Evolutionary conservation across 2,888 invertebrate genomes (phyloP), one percentile per base, ranked within the genome.

Genomic region (Poecilobothrus nobilitatus): DNA sequence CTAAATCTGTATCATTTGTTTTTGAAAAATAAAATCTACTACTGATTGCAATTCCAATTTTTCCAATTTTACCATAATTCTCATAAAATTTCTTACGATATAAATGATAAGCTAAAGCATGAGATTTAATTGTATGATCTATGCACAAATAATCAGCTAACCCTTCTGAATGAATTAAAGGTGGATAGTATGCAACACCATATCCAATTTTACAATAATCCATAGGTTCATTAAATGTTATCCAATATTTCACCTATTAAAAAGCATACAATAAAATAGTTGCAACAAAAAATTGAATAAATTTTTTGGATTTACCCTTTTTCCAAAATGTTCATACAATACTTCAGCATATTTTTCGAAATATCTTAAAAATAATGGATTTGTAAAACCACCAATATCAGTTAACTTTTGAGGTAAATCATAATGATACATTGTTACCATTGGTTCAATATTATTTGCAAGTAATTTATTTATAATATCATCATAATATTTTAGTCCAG

Each of bases 401-500:
- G 85, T 86, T 0, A 88, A 76, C 64, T 81, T 80, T 69, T 83
- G 81, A 0, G 85, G 86, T 63, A 86, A 75, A 73, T 86, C 86
- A 83, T 84, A 85, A 70, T 86, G 86, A 73, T 83, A 84, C 44
- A 87, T 76, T 0, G 86, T 85, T 74, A 88, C 80, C 77, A 87
- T 79, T 0, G 90, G 90, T 66, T 81, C 77, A 69, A 91, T 88
- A 64, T 84, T 84, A 72, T 85, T 85, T 53, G 82, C 83, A 0
- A 87, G 71, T 71, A 91, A 82, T 75, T 85, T 86, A 74, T 88
- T 78, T 68, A 90, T 87, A 8, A 89, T 79, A 71, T 84, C 82
- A 72, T 87, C 86, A 78, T 91, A 91, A 77, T 89, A 89, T 37
- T 83, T 77, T 18, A 88, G 79, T 2, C 89, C 91, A 1, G 81